Evolutionary conservation across 2,888 invertebrate genomes (phyloP).

Genomic region (Ceriagrion tenellum): DNA sequence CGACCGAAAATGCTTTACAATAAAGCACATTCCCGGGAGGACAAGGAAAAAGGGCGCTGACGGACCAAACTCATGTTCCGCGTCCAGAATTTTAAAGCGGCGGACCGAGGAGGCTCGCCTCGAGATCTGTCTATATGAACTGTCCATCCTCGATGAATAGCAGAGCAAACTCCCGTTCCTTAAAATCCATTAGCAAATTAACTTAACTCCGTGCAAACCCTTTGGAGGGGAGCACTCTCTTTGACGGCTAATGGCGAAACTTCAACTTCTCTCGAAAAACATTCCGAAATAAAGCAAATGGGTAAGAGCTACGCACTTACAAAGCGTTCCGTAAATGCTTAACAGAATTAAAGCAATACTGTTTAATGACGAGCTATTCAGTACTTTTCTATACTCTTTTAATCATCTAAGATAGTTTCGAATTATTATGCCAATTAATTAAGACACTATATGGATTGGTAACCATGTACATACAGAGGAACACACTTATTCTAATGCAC

Average conservation of each 20-base stretch:
- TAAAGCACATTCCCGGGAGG: too few species aligned
- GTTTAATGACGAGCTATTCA: background rate
- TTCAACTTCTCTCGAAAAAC: background rate
- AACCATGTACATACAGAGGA: too few species aligned
- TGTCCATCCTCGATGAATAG: background rate
- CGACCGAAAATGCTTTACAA: too few species aligned
- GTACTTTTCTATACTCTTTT: too few species aligned
- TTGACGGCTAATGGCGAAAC: background rate
- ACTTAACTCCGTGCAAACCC: background rate
- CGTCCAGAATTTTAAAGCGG: background rate
- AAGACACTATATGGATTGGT: too few species aligned
- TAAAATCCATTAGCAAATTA: constrained; percentile 19
- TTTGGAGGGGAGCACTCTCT: background rate
- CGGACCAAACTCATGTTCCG: background rate
- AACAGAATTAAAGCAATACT: background rate
- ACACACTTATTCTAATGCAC: too few species aligned
- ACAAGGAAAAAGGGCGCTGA: background rate
- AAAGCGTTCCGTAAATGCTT: background rate
- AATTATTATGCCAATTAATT: too few species aligned
- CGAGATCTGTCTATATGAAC: background rate
- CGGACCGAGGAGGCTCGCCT: background rate
- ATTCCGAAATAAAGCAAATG: background rate
- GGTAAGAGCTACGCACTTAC: background rate
- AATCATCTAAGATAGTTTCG: too few species aligned
- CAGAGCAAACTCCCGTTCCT: background rate